A percentile compares a stretch with the other conserved stretches of the same genome.
These are phyloP conservation scores for Drosophila hawaiiensis DNA, from an alignment of 2,888 invertebrate genomes.

Conservation along the genomic window DNA sequence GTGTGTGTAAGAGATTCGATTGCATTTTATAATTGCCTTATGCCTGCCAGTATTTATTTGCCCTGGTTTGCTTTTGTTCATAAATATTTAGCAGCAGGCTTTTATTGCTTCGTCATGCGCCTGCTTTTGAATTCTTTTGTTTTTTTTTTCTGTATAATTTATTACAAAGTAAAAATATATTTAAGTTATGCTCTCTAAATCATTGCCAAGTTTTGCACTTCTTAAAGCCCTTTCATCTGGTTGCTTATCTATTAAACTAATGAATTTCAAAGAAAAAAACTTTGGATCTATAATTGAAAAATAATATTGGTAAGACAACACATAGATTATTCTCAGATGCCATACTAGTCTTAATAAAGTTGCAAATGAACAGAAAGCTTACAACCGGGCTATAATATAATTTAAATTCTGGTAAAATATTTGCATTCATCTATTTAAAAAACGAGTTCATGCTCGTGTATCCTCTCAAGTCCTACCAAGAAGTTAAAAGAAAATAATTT, in stretches of 20 bases:
- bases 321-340: neutral
- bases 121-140: constrained; percentile 30
- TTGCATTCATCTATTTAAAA: neutral
- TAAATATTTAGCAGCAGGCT: constrained; percentile 58
- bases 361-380: neutral
- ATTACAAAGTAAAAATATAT: neutral
- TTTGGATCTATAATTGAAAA: neutral
- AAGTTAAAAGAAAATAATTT: neutral
- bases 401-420: neutral
- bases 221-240: neutral
- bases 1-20: constrained; percentile 58
- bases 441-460: neutral
- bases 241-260: neutral
- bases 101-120: constrained; percentile 10
- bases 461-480: neutral
- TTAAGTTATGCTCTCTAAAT: neutral
- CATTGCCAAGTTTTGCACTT: neutral
- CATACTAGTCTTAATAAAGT: neutral
- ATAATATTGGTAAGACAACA: neutral
- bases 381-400: neutral
- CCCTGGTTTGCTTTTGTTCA: constrained; percentile 55
- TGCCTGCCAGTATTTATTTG: constrained; percentile 64
- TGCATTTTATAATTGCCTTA: constrained; percentile 66
- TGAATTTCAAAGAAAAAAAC: neutral
- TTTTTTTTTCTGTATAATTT: constrained; percentile 2